phyloP scores from a whole-genome alignment of 2,888 invertebrate genomes.

The Criorhina ranunculi region DNA sequence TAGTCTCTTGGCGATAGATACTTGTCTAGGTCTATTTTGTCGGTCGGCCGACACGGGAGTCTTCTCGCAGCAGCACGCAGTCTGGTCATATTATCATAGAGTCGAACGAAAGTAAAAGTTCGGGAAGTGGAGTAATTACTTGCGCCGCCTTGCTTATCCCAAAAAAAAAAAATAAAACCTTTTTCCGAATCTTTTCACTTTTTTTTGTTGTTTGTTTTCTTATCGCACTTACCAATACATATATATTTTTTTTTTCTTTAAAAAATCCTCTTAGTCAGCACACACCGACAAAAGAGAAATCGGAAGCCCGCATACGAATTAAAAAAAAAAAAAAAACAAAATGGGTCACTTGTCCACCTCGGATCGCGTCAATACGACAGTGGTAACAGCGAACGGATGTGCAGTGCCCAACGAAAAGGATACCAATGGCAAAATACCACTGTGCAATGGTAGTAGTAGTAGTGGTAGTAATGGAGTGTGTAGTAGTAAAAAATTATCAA shows the following conservation, averaged over 20 bases:
- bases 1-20: constrained; percentile 58
- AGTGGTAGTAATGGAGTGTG: constrained; percentile 51
- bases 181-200: constrained; percentile 56
- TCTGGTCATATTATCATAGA: background rate
- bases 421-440: constrained; percentile 64
- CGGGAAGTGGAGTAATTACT: constrained; percentile 25
- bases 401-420: constrained; percentile 57
- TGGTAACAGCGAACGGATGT: constrained; percentile 72
- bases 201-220: constrained; percentile 16
- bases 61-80: constrained; percentile 52
- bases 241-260: constrained; percentile 16
- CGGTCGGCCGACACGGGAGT: constrained; percentile 74
- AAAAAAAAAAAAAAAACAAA: constrained; percentile 45
- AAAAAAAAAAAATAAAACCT: constrained; percentile 12
- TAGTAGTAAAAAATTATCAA: constrained; percentile 54
- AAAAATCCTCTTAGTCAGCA: constrained; percentile 40
- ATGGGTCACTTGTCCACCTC: constrained; percentile 83
- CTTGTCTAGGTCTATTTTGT: constrained; percentile 60
- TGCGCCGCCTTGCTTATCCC: constrained; percentile 4
- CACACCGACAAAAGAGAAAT: constrained; percentile 52
- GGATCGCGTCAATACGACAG: constrained; percentile 81
- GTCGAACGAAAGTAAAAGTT: constrained; percentile 58
- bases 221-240: constrained; percentile 16
- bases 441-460: constrained; percentile 64
- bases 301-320: constrained; percentile 18